Evolutionary conservation across 2,113 vertebrate genomes (phyloP).

Genomic region (Aegotheles bennettii): DNA sequence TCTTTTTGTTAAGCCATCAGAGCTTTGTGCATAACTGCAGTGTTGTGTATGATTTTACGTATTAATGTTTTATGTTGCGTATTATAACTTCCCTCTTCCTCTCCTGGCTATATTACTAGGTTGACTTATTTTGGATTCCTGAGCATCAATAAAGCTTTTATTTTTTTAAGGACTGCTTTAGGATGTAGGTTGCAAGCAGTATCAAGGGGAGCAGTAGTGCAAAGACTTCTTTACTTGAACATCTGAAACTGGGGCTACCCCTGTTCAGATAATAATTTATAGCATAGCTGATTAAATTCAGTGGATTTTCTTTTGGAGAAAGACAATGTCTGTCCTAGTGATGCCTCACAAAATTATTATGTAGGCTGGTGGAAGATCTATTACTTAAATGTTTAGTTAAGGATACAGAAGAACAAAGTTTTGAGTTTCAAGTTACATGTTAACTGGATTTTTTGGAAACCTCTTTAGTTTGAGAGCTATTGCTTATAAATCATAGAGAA

Average conservation of each 20-base stretch:
- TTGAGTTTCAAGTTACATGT: not conserved
- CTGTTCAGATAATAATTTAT: not conserved
- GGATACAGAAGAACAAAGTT: not conserved
- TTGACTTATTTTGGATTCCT: not conserved
- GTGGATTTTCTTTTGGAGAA: not conserved
- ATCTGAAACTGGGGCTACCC: not conserved
- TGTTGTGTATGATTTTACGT: conserved; percentile 12
- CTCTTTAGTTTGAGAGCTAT: not conserved
- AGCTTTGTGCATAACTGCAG: not conserved
- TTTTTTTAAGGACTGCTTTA: not conserved
- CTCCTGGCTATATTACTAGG: not conserved
- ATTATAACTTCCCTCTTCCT: not conserved
- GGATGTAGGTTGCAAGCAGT: not conserved
- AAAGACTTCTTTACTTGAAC: not conserved
- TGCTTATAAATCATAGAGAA: not conserved
- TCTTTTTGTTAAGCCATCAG: not conserved
- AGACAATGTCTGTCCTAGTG: not conserved
- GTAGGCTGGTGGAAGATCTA: not conserved
- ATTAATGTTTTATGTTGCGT: conserved; percentile 20
- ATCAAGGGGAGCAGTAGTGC: not conserved
- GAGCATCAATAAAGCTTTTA: not conserved
- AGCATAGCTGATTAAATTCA: not conserved
- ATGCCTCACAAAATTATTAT: not conserved
- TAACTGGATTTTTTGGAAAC: not conserved
- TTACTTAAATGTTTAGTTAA: not conserved